Conservation (phyloP, 2,797 vertebrate species). For the Ctenopoma kingsleyae region DNA sequence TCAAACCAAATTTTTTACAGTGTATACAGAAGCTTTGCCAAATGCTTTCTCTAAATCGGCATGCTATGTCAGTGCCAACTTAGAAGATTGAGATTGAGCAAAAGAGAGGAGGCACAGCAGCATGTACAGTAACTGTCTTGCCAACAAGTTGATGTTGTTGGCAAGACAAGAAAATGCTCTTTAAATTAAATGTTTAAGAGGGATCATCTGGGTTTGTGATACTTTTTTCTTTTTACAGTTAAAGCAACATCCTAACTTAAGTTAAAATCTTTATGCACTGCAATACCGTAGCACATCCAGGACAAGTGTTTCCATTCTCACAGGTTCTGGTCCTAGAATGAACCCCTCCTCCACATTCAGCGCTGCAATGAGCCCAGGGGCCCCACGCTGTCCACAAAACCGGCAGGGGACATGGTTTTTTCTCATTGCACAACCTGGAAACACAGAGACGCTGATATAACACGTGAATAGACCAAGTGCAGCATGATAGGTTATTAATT, state of each 20-base stretch:
- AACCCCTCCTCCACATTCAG: conserved; percentile 93
- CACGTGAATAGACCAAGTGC: too few relatives aligned
- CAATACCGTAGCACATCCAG: conserved; percentile 89
- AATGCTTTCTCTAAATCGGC: neutral
- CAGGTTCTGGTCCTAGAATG: conserved; percentile 92
- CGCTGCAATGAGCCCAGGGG: conserved; percentile 92
- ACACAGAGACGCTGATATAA: conserved; percentile 17
- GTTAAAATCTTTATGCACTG: neutral
- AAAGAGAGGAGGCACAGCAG: neutral
- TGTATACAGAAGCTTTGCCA: neutral
- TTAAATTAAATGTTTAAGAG: neutral
- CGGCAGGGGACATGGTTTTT: conserved; percentile 89
- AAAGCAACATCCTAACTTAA: neutral
- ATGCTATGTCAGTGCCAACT: neutral
- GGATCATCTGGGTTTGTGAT: neutral
- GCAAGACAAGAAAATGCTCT: neutral
- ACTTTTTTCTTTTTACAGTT: neutral
- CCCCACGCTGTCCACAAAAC: conserved; percentile 93
- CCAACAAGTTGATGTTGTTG: neutral
- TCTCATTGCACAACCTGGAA: conserved; percentile 91
- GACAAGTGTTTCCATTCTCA: conserved; percentile 92
- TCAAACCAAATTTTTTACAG: neutral
- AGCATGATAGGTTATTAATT: too few relatives aligned
- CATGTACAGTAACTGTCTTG: neutral
- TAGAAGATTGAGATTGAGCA: neutral